Evolutionary conservation across 2,113 vertebrate genomes (phyloP), one percentile per base, ranked within the genome.

Genomic region (Pterocles burchelli): DNA sequence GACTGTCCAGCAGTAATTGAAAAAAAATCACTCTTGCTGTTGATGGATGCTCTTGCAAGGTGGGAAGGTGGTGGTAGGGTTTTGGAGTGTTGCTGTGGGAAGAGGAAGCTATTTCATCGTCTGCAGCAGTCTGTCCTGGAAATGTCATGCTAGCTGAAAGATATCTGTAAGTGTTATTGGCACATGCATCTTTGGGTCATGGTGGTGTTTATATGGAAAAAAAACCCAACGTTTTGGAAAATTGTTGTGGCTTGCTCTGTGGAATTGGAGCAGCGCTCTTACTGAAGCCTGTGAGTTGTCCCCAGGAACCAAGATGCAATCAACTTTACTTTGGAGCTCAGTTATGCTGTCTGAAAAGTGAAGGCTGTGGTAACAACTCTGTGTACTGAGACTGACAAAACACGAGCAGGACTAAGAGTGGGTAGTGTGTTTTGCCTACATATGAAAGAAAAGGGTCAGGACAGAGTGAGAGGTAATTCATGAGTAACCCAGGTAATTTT

Each of bases 351-450:
- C 59, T 73, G 55, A 78, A 83, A 51, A 62, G 36, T 5, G 10
- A 78, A 48, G 38, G 31, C 71, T 2, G 2, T 33, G 17, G 41
- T 57, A 17, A 83, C 61, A 6, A 34, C 20, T 87, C 31, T 51
- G 71, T 4, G 16, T 45, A 18, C 38, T 36, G 6, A 46, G 10
- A 21, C 19, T 72, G 48, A 55, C 83, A 62, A 51, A 26, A 31
- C 10, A 7, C 1, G 6, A 57, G 52, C 5, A 49, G 43, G 17
- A 46, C 19, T 49, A 54, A 75, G 58, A 68, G 43, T 0, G 0
- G 26, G 22, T 26, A 7, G 20, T 22, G 26, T 7, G 0, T 51
- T 78, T 86, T 48, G 46, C 10, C 38, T 59, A 0, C 13, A 0
- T 26, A 29, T 65, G 51, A 16, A 80, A 86, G 72, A 46, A 26